Percentiles rank a stretch among this genome's conserved stretches.
Conservation (phyloP, 2,888 invertebrate species). For the Caprella mutica region DNA sequence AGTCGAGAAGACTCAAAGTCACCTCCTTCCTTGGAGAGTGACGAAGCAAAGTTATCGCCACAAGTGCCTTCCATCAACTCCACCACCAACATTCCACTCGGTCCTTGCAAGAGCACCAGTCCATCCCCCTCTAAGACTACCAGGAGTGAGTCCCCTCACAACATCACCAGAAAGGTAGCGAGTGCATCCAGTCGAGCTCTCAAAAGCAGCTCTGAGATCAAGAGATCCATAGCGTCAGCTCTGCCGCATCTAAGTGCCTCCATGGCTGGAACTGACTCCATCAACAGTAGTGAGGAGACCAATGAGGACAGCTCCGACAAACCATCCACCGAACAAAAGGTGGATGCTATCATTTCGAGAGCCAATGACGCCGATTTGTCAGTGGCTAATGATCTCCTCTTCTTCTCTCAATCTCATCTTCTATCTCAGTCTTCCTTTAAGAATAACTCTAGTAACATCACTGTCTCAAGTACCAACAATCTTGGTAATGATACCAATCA, state of each 20-base stretch:
- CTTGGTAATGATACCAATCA: too few species aligned
- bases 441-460: not conserved
- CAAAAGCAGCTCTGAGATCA: constrained; percentile 1
- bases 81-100: not conserved
- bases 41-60: not conserved
- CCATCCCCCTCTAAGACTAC: too few species aligned
- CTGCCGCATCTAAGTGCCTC: constrained; percentile 8
- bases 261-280: constrained; percentile 1
- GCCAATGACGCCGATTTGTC: not conserved
- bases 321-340: not conserved
- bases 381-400: not conserved
- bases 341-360: too few species aligned
- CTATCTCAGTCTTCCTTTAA: constrained; percentile 1
- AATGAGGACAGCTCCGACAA: not conserved
- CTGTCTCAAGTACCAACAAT: not conserved
- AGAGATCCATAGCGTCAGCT: constrained; percentile 3
- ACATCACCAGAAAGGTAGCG: too few species aligned
- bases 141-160: too few species aligned
- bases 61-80: constrained; percentile 12
- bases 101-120: too few species aligned
- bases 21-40: not conserved
- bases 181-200: not conserved
- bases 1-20: constrained; percentile 4
- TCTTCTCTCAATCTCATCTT: not conserved
- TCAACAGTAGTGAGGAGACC: too few species aligned